Evolutionary conservation across 2,113 vertebrate species (phyloP), one percentile per base, ranked within the genome.

Genomic region (Crotalus helleri): DNA sequence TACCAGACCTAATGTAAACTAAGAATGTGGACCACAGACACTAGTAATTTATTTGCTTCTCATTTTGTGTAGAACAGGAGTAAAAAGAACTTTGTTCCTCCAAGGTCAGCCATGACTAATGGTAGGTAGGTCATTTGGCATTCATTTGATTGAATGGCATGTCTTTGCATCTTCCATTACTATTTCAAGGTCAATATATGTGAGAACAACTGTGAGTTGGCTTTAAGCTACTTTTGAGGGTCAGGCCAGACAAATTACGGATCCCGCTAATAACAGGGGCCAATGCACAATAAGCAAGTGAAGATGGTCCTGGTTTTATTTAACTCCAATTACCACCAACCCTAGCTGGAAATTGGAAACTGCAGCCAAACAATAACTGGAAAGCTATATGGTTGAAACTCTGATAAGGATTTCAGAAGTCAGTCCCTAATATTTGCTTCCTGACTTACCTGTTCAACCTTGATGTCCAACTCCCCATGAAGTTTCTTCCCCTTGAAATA

Each of bases 401-500:
- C 74, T 81, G 33, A 81, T 21, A 81, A 21, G 33, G 33, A 81
- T 39, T 81, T 17, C 33, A 44, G 6, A 81, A 81, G 74, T 44
- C 74, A 89, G 49, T 69, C 44, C 26, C 53, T 87, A 91, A 57
- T 53, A 46, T 19, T 54, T 26, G 85, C 49, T 33, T 54, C 54
- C 90, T 53, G 85, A 94, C 97, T 94, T 94, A 99, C 98, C 98
- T 99, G 98, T 95, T 99, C 98, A 46, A 99, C 98, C 95, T 98
- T 98, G 94, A 99, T 98, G 96, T 99, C 98, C 96, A 97, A 98
- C 97, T 99, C 98, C 61, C 98, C 98, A 11, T 98, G 98, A 95
- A 98, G 97, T 92, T 98, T 99, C 95, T 98, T 98, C 88, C 98
- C 98, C 97, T 98, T 98, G 97, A 99, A 99, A 93, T 98, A 97